Evolutionary conservation across 2,888 invertebrate genomes (phyloP), one percentile per base, ranked within the genome.

Genomic region (Calameuta pallipes): DNA sequence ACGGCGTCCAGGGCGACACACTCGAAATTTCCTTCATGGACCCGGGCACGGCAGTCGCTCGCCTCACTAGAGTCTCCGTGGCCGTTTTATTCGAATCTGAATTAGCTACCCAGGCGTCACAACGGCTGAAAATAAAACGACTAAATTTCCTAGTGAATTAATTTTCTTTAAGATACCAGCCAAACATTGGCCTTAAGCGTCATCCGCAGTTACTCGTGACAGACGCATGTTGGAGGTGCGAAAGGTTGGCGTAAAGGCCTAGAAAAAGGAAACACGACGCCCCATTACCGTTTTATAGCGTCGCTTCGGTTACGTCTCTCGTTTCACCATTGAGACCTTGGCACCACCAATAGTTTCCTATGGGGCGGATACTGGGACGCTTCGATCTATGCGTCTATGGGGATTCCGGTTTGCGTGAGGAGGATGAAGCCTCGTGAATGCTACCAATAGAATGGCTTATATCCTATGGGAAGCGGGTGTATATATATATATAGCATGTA

Each of bases 281-380:
- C 90, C 90, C 89, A 90, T 91, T 91, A 90, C 90, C 90, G 89
- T 90, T 90, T 90, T 90, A 90, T 87, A 89, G 86, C 85, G 83
- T 87, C 86, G 90, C 87, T 91, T 89, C 87, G 88, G 90, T 91
- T 90, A 91, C 91, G 86, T 90, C 89, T 91, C 90, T 80, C 87
- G 88, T 90, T 91, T 90, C 91, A 89, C 89, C 87, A 90, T 90
- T 90, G 90, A 90, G 89, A 88, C 87, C 88, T 90, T 89, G 89
- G 85, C 89, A 87, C 90, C 88, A 87, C 87, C 89, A 87, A 90
- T 89, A 89, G 90, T 89, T 89, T 89, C 86, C 86, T 88, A 87
- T 73, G 74, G 79, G 84, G 84, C 78, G 82, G 86, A 81, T 80
- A 83, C 83, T 78, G 78, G 73, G 80, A 74, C 80, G 81, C 82